These are phyloP conservation scores for Microtus richardsoni DNA, from an alignment of 2,113 vertebrate species.

Conservation along the genomic window DNA sequence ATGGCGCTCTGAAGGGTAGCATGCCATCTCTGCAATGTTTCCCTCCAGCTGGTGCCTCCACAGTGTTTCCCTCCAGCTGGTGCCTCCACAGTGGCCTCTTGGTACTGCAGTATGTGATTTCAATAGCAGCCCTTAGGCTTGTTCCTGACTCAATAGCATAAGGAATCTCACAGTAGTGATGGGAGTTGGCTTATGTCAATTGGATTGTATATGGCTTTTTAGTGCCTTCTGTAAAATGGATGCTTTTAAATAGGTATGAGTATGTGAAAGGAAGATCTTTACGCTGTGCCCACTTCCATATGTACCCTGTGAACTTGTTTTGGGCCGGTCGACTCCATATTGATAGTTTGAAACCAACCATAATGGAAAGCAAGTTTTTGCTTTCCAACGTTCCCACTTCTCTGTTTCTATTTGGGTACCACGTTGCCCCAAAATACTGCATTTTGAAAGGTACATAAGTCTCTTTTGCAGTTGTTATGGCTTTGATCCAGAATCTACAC, in stretches of 20 bases:
- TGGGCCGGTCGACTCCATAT: not conserved
- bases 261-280: not conserved
- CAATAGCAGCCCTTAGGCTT: not conserved
- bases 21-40: not conserved
- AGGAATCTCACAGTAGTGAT: not conserved
- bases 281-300: not conserved
- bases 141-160: not conserved
- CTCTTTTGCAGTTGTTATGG: not conserved
- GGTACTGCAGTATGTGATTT: not conserved
- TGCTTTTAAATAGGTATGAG: not conserved
- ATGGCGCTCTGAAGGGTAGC: not conserved
- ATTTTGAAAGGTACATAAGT: constrained; percentile 27
- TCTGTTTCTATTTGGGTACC: not conserved
- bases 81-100: not conserved
- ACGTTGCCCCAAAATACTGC: not conserved
- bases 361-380: not conserved
- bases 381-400: not conserved
- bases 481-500: not conserved
- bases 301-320: not conserved
- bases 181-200: not conserved
- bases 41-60: not conserved
- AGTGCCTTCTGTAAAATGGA: not conserved
- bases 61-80: not conserved
- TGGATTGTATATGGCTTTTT: not conserved
- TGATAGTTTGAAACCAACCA: not conserved